These are phyloP conservation scores for Sphaeridia pumilis DNA, from an alignment of 2,888 invertebrate species.

Conservation along the genomic window DNA sequence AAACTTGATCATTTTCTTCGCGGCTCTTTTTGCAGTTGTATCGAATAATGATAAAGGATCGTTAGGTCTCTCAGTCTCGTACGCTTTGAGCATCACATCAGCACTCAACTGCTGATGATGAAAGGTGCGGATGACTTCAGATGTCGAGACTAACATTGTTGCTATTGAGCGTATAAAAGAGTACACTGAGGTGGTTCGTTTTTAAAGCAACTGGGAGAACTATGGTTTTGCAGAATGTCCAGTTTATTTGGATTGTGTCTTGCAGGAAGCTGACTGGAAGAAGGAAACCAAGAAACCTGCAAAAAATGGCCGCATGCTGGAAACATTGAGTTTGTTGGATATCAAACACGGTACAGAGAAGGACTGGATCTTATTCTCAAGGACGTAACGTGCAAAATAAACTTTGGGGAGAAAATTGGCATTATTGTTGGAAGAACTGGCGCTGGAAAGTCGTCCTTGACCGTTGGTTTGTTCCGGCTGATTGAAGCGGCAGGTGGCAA, in stretches of 20 bases:
- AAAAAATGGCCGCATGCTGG: constrained; percentile 43
- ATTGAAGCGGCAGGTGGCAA: constrained; percentile 71
- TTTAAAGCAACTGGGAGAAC: no score
- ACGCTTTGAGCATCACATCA: constrained; percentile 80
- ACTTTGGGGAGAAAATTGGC: constrained; percentile 40
- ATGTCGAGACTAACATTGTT: constrained; percentile 94
- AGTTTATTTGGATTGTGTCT: neutral
- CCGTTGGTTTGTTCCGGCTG: constrained; percentile 70
- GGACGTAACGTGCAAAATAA: constrained; percentile 40
- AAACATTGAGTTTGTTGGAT: constrained; percentile 41
- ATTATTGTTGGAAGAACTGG: constrained; percentile 52
- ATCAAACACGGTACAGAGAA: constrained; percentile 42
- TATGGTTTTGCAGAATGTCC: neutral
- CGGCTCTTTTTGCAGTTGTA: constrained; percentile 7
- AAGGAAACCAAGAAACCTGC: constrained; percentile 23
- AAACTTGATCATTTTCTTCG: constrained; percentile 26
- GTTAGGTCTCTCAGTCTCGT: constrained; percentile 50
- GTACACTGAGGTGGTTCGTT: constrained; percentile 74
- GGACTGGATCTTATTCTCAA: constrained; percentile 43
- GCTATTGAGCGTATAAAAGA: constrained; percentile 95
- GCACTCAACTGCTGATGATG: constrained; percentile 93
- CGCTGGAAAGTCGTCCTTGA: constrained; percentile 83
- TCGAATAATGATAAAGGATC: neutral
- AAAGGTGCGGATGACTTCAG: constrained; percentile 88
- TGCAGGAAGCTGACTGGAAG: constrained; percentile 38